Base-by-base conservation (phyloP, 1,140 invertebrate species). In the Lasaia peninsularis region DNA sequence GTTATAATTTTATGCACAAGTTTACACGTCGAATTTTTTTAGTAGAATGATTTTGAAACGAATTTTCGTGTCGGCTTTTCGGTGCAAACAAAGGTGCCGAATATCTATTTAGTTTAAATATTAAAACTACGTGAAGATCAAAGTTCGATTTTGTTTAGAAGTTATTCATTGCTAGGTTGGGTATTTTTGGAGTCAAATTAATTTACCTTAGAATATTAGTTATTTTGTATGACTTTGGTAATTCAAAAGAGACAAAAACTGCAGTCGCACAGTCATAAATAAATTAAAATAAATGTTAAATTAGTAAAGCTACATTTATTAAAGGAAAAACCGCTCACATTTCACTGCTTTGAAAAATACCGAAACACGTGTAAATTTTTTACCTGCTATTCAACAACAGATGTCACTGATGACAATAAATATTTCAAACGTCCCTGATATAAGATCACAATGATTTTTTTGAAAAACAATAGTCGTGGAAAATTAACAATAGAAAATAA, bases 251-350 rank as follows among this genome's bases (percentile, higher is more conserved):
- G 18, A 16, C 7, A 18, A 5, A 18, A 44, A 44, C 10, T 5
- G 2, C 4, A 10, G 1, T 18, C 6, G 14, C n/a, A 14, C 9
- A 2, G 10, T 44, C 10, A 20, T 18, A 40, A 16, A 16, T 28
- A 16, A 16, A 16, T 10, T 11, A 44, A 44, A 18, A 44, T 16
- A 0, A 18, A 4, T 54, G n/a, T n/a, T 33, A 9, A 9, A n/a
- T 53, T 48, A 49, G 60, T 64, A 52, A 64, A 62, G 62, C 44
- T 68, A 68, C 57, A n/a, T 51, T 53, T 55, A 44, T 35, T 40
- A 16, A 55, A 67, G 62, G 35, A 52, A 40, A 70, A 51, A 58
- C 67, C 67, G 63, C 57, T 48, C 12, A 7, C 18, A 9, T 3
- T 3, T 44, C 7, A 16, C 9, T 59, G 16, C 51, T 63, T 63